Percentiles rank a stretch among this genome's conserved stretches.
Conservation (phyloP, 2,888 invertebrate species). For the Pollenia griseotomentosa region DNA sequence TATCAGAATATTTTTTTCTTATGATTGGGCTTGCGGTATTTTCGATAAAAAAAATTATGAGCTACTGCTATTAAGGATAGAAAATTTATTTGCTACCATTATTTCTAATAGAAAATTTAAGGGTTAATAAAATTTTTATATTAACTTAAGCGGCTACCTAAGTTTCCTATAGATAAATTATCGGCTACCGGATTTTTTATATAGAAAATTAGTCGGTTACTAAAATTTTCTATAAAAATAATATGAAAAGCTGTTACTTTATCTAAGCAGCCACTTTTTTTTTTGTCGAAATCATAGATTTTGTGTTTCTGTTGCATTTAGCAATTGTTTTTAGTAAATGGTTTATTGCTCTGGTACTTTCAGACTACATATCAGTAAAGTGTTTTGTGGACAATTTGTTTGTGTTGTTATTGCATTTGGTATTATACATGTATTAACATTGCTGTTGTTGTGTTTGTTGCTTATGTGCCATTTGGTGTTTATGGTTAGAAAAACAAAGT, state of each 20-base stretch:
- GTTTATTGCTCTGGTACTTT: conserved; percentile 50
- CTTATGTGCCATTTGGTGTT: conserved; percentile 76
- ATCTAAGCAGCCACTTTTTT: not conserved
- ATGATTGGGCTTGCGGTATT: too few species aligned
- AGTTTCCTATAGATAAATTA: too few species aligned
- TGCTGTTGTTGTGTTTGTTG: conserved; percentile 50
- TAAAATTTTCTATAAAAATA: too few species aligned
- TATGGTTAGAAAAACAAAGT: conserved; percentile 69
- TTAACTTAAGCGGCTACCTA: too few species aligned
- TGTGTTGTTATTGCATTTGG: conserved; percentile 46
- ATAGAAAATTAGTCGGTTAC: too few species aligned
- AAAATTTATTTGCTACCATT: too few species aligned
- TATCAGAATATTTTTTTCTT: too few species aligned
- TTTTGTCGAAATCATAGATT: conserved; percentile 16
- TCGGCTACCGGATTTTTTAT: too few species aligned
- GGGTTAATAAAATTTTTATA: too few species aligned
- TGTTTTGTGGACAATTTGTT: conserved; percentile 61
- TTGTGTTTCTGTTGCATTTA: conserved; percentile 59
- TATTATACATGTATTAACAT: conserved; percentile 18
- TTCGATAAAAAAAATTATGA: too few species aligned
- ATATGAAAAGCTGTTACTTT: not conserved
- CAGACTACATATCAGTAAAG: conserved; percentile 14
- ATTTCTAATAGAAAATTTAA: too few species aligned
- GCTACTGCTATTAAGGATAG: too few species aligned
- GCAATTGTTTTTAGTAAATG: conserved; percentile 63